Conservation (phyloP, 2,113 vertebrate genomes). For the Eulemur rufifrons region DNA sequence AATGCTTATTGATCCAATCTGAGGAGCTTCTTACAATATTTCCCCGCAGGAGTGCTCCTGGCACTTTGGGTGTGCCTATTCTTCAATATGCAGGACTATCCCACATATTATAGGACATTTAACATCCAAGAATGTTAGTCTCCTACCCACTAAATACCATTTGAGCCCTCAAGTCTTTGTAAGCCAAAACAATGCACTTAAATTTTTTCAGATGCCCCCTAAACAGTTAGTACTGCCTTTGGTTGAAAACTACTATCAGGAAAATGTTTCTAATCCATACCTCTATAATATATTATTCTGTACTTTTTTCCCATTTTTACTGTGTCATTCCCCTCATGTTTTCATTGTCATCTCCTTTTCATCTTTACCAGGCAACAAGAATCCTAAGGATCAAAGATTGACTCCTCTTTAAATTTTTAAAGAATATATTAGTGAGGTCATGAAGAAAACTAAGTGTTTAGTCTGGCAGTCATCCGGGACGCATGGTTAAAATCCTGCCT, state of each 20-base stretch:
- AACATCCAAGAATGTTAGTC: not conserved
- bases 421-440: not conserved
- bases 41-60: not conserved
- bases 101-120: not conserved
- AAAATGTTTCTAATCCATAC: not conserved
- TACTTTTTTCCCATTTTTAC: not conserved
- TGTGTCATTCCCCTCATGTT: not conserved
- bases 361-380: constrained; percentile 14
- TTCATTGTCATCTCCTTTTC: constrained; percentile 22
- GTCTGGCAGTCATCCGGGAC: constrained; percentile 19
- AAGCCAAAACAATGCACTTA: not conserved
- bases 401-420: not conserved
- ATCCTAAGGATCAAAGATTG: constrained; percentile 20
- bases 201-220: not conserved
- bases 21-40: not conserved
- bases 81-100: not conserved
- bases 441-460: constrained; percentile 18
- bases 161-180: constrained; percentile 29
- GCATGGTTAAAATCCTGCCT: constrained; percentile 35
- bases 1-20: not conserved
- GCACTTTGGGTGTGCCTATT: not conserved
- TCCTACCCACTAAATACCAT: not conserved
- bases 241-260: constrained; percentile 11
- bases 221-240: not conserved
- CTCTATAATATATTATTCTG: not conserved